A percentile compares a stretch with the other conserved stretches of the same genome.
phyloP scores from a whole-genome alignment of 2,888 invertebrate species.

The Lithophane ornitopus region DNA sequence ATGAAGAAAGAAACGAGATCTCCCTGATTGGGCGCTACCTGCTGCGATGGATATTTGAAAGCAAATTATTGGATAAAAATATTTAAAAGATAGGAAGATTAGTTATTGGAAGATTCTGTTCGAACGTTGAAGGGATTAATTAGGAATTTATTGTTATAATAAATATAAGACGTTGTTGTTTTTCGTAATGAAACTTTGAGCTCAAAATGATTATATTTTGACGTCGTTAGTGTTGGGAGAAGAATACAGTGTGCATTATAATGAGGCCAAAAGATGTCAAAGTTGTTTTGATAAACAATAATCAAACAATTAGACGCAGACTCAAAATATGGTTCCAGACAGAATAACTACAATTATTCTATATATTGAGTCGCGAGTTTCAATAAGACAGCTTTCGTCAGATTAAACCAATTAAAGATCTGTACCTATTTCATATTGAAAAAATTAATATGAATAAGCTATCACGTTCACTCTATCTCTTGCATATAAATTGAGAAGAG shows the following conservation, averaged over 20 bases:
- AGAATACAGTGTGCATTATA: neutral
- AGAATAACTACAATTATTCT: neutral
- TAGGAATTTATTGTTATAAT: conserved; percentile 12
- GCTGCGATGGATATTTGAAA: conserved; percentile 55
- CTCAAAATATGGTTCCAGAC: neutral
- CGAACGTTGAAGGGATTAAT: neutral
- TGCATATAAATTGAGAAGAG: conserved; percentile 70
- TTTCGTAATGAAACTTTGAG: neutral
- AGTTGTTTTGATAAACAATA: neutral
- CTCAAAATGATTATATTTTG: neutral
- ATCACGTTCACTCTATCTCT: conserved; percentile 68
- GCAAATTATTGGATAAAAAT: conserved; percentile 46
- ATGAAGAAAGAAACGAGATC: conserved; percentile 74
- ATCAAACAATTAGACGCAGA: neutral
- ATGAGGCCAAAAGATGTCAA: neutral
- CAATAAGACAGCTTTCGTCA: conserved; percentile 10
- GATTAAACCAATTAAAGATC: conserved; percentile 42
- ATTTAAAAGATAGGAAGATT: conserved; percentile 40
- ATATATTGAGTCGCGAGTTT: neutral
- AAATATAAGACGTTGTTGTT: neutral
- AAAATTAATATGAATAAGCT: conserved; percentile 69
- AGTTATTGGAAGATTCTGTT: conserved; percentile 42
- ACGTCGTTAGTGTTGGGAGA: neutral
- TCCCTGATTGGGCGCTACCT: conserved; percentile 70
- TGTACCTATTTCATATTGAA: conserved; percentile 41